Conservation (phyloP, 2,797 vertebrate species). For the Ibycter americanus region DNA sequence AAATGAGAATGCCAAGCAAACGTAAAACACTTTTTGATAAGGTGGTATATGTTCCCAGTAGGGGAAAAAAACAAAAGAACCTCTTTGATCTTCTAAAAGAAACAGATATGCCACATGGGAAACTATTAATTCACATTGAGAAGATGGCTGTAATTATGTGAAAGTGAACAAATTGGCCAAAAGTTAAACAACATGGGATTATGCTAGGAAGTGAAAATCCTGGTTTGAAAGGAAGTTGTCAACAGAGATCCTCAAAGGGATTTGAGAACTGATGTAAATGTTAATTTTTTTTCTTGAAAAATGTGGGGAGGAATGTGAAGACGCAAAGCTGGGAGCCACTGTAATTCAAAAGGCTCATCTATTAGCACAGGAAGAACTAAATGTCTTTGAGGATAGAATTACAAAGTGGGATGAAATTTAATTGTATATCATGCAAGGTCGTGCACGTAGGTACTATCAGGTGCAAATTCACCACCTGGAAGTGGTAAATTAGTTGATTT, state of each 20-base stretch:
- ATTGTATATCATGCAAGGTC: neutral
- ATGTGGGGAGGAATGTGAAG: neutral
- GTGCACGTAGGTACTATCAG: neutral
- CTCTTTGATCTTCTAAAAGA: slow-evolving; percentile 7
- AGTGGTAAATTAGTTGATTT: neutral
- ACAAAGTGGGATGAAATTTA: neutral
- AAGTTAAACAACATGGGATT: neutral
- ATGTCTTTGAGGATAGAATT: neutral
- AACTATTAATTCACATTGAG: neutral
- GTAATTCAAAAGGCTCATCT: neutral
- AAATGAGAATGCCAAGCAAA: neutral
- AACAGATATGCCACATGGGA: neutral
- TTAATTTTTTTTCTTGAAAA: neutral
- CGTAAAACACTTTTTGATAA: neutral
- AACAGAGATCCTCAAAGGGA: neutral
- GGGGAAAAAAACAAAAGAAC: neutral
- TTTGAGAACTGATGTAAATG: neutral
- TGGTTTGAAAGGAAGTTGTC: neutral
- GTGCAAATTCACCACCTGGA: neutral
- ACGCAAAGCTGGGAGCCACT: neutral
- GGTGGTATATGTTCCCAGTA: neutral
- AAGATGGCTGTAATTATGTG: slow-evolving; percentile 14
- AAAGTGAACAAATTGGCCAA: slow-evolving; percentile 28
- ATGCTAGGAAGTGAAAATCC: neutral
- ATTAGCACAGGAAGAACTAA: neutral